Percentiles rank a stretch among this genome's conserved stretches.
Conservation (phyloP, 2,797 vertebrate genomes). For the Australoheros facetus region DNA sequence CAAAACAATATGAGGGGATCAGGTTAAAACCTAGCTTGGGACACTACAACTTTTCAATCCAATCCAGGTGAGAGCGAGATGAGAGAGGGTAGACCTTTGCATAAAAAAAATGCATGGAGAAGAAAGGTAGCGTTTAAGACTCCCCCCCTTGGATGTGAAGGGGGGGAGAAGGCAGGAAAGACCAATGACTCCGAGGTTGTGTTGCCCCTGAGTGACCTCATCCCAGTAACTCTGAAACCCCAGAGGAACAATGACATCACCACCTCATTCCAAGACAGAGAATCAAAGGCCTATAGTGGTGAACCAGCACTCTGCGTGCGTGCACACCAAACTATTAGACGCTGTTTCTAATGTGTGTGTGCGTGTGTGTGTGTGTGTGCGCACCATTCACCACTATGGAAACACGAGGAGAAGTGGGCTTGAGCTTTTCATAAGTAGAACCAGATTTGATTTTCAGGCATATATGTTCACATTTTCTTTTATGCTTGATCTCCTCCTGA, state of each 20-base stretch:
- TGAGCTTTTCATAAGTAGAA: conserved; percentile 73
- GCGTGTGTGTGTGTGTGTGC: not conserved
- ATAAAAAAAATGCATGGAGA: conserved; percentile 69
- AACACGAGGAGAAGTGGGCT: conserved; percentile 70
- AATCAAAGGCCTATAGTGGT: conserved; percentile 67
- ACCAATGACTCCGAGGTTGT: conserved; percentile 68
- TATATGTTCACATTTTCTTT: conserved; percentile 53
- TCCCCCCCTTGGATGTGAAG: conserved; percentile 3
- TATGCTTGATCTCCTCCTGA: conserved; percentile 54
- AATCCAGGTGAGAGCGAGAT: conserved; percentile 71
- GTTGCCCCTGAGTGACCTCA: conserved; percentile 71
- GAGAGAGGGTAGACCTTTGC: conserved; percentile 36
- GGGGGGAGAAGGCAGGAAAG: conserved; percentile 2
- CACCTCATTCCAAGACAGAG: conserved; percentile 66
- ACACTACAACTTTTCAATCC: conserved; percentile 65
- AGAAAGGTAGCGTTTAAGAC: conserved; percentile 66
- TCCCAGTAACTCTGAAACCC: conserved; percentile 72
- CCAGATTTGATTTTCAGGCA: conserved; percentile 72
- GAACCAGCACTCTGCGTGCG: conserved; percentile 42
- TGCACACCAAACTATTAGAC: conserved; percentile 56
- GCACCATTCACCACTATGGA: conserved; percentile 68
- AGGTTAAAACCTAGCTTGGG: conserved; percentile 51
- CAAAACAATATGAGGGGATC: conserved; percentile 23
- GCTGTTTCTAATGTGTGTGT: conserved; percentile 58
- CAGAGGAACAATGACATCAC: conserved; percentile 70